Percentiles rank a stretch among this genome's conserved stretches.
phyloP scores from a whole-genome alignment of 37 sponge, comb jelly and placozoan genomes.

The Aplysina aerophoba region DNA sequence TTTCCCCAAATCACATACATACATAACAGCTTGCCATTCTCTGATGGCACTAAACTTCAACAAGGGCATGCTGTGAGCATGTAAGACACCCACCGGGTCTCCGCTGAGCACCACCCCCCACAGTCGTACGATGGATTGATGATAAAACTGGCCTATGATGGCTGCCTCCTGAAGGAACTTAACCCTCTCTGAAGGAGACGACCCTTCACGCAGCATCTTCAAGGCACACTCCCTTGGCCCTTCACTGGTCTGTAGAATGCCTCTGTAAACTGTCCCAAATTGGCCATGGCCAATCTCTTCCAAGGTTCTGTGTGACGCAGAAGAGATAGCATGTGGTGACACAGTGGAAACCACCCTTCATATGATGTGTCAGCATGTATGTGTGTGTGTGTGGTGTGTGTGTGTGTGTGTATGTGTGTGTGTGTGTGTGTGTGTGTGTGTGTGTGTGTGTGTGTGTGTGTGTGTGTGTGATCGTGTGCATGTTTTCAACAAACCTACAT shows the following conservation, averaged over 20 bases:
- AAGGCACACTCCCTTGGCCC: neutral
- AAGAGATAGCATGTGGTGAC: neutral
- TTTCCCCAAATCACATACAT: neutral
- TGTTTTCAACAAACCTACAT: neutral
- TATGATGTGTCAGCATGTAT: neutral
- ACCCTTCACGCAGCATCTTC: neutral
- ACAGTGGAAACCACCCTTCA: too few relatives aligned
- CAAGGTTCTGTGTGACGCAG: neutral
- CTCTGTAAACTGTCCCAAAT: constrained; percentile 10
- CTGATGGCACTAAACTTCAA: neutral
- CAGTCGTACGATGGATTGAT: neutral
- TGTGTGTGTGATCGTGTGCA: too few relatives aligned
- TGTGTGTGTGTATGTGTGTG: neutral
- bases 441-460: too few relatives aligned
- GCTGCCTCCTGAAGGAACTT: constrained; percentile 28
- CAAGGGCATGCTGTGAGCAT: neutral
- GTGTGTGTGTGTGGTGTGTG: neutral
- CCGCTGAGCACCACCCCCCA: constrained; percentile 2
- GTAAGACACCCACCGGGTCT: neutral
- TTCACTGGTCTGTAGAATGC: neutral
- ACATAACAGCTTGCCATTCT: neutral
- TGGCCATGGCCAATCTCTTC: constrained; percentile 4
- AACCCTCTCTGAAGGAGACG: neutral
- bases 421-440: too few relatives aligned
- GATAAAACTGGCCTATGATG: constrained; percentile 30